Evolutionary conservation across 2,113 vertebrate species (phyloP).

Genomic region (Ahaetulla prasina): DNA sequence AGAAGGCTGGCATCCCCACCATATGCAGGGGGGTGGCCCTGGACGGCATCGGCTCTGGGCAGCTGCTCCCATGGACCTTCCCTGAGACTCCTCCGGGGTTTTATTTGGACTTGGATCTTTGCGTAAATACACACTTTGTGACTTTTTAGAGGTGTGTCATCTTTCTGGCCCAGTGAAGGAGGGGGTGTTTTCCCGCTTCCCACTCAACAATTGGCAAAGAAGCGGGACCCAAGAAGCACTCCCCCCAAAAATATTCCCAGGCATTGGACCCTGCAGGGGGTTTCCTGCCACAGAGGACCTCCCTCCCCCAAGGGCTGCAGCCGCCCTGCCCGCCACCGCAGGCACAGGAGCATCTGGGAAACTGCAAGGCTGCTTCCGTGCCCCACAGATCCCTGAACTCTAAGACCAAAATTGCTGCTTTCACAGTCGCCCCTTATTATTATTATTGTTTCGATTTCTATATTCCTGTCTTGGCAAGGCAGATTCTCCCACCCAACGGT

Average conservation of each 20-base stretch:
- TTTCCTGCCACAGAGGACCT: too few relatives aligned
- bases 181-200: neutral
- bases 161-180: neutral
- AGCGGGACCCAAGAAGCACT: neutral
- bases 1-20: neutral
- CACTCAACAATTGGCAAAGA: neutral
- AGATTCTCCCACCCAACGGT: too few relatives aligned
- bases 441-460: too few relatives aligned
- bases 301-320: neutral
- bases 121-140: neutral
- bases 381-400: too few relatives aligned
- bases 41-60: neutral
- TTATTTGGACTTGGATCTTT: neutral
- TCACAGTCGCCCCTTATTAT: too few relatives aligned
- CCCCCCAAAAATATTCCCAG: neutral
- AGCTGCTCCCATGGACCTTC: neutral
- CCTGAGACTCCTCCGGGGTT: neutral
- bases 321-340: neutral
- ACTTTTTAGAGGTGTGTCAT: neutral
- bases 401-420: neutral
- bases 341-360: neutral
- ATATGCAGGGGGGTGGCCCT: fast-evolving
- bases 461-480: too few relatives aligned
- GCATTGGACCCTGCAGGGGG: neutral
- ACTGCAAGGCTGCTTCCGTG: too few relatives aligned